Conservation (phyloP, 2,888 invertebrate genomes). For the Cheilosia urbana region DNA sequence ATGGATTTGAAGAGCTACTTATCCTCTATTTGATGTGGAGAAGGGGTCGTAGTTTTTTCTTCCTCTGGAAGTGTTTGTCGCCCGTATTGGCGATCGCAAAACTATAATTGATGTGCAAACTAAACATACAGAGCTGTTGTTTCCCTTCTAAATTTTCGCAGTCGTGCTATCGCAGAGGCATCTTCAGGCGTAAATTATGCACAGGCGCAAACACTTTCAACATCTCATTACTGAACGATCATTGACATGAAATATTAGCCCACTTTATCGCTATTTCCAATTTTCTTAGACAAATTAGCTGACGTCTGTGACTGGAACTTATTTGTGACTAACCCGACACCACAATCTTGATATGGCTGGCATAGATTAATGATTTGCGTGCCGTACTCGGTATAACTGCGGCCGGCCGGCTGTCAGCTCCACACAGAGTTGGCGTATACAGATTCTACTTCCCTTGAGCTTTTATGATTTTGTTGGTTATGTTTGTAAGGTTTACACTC, state of each 20-base stretch:
- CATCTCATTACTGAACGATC: slow-evolving; percentile 1
- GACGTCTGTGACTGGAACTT: slow-evolving; percentile 6
- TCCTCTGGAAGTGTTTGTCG: not conserved
- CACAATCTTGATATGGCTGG: slow-evolving; percentile 19
- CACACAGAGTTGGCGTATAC: not conserved
- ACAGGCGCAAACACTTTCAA: slow-evolving; percentile 2
- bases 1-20: not conserved
- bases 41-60: not conserved
- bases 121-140: too few relatives aligned
- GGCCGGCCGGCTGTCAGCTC: not conserved
- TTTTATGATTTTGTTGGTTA: slow-evolving; percentile 14
- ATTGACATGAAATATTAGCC: slow-evolving; percentile 34
- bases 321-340: slow-evolving; percentile 6
- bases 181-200: not conserved
- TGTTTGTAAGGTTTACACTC: slow-evolving; percentile 4
- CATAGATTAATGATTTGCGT: slow-evolving; percentile 36
- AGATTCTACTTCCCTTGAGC: not conserved
- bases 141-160: not conserved
- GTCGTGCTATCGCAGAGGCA: not conserved
- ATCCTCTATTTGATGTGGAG: not conserved
- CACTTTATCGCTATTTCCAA: slow-evolving; percentile 30
- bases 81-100: too few relatives aligned
- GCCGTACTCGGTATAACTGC: slow-evolving; percentile 5
- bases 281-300: slow-evolving; percentile 20
- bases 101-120: too few relatives aligned